These are phyloP conservation scores for Pholis gunnellus DNA, from an alignment of 2,113 vertebrate species.

Conservation along the genomic window DNA sequence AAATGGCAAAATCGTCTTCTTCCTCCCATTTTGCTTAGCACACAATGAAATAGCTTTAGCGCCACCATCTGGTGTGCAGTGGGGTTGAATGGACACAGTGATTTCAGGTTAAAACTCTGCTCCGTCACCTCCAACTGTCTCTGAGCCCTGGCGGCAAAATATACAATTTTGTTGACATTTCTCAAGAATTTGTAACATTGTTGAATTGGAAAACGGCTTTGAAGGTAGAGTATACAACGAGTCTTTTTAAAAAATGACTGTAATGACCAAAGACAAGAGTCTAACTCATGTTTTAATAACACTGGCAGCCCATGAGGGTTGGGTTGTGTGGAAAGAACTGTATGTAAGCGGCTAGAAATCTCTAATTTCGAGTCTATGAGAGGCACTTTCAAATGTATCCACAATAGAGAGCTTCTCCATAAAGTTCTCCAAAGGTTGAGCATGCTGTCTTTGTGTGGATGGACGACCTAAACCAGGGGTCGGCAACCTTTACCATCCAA, in stretches of 20 bases:
- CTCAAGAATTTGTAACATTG: background rate
- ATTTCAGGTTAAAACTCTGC: background rate
- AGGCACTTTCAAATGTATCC: background rate
- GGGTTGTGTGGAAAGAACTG: background rate
- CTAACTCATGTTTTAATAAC: background rate
- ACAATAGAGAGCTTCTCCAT: background rate
- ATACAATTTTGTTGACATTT: background rate
- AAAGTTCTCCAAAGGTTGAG: background rate
- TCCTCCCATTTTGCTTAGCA: background rate
- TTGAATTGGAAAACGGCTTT: background rate
- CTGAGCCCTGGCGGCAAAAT: background rate
- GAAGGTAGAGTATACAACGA: background rate
- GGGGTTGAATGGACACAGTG: background rate
- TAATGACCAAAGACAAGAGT: background rate
- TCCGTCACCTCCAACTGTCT: background rate
- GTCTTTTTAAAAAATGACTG: background rate
- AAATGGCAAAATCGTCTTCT: background rate
- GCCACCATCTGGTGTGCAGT: constrained; percentile 12
- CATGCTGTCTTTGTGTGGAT: constrained; percentile 9
- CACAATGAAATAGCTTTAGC: background rate
- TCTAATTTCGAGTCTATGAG: background rate
- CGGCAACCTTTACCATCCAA: too few species aligned
- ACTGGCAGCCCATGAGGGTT: background rate
- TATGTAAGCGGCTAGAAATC: background rate
- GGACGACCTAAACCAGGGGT: background rate